Percentiles rank a stretch among this genome's conserved stretches.
Evolutionary conservation across 2,888 invertebrate species (phyloP).

Genomic region (Zeuzera pyrina): DNA sequence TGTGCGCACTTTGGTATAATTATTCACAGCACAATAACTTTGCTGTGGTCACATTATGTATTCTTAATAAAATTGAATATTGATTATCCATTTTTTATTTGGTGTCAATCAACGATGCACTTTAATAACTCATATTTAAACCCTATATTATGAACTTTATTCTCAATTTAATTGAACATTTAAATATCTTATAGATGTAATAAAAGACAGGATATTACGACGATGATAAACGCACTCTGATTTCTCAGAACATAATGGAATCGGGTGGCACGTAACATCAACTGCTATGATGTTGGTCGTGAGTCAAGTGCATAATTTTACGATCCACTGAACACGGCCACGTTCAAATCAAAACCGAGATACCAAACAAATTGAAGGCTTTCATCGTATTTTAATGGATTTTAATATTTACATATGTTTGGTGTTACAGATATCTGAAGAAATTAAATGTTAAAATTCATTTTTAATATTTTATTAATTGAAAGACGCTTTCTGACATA

Average conservation of each 20-base stretch:
- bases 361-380: constrained; percentile 6
- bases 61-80: constrained; percentile 27
- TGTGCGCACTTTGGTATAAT: constrained; percentile 35
- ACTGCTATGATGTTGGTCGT: constrained; percentile 15
- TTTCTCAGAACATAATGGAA: constrained; percentile 30
- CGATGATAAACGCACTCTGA: constrained; percentile 19
- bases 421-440: too few relatives aligned
- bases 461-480: too few relatives aligned
- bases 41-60: constrained; percentile 26
- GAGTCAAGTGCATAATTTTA: constrained; percentile 41
- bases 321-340: constrained; percentile 33
- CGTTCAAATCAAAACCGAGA: constrained; percentile 20
- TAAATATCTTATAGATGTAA: constrained; percentile 5
- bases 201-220: constrained; percentile 28
- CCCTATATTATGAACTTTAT: background rate
- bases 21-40: constrained; percentile 42
- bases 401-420: constrained; percentile 12
- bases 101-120: constrained; percentile 12
- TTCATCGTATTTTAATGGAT: constrained; percentile 4
- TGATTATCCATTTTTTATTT: constrained; percentile 20
- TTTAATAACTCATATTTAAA: constrained; percentile 14
- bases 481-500: too few relatives aligned
- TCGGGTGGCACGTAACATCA: constrained; percentile 26
- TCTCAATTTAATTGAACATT: too few relatives aligned
- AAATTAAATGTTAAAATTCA: too few relatives aligned